Evolutionary conservation across 2,888 invertebrate genomes (phyloP).

Genomic region (Branchinecta sandiegonensis): DNA sequence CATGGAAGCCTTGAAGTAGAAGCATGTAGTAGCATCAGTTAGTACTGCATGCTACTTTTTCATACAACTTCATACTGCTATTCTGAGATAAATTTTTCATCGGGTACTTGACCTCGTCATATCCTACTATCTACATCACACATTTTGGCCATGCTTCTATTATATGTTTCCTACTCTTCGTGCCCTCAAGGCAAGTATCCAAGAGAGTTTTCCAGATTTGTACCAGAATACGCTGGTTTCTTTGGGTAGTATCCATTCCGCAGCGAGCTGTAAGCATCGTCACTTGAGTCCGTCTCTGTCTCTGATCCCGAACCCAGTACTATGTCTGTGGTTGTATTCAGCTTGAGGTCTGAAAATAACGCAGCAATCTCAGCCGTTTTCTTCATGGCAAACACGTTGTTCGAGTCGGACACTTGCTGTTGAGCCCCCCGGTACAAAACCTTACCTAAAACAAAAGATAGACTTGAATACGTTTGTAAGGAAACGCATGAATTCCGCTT

Average conservation of each 20-base stretch:
- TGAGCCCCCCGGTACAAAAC: slow-evolving; percentile 27
- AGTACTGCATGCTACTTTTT: no score
- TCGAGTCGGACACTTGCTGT: slow-evolving; percentile 25
- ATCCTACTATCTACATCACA: no score
- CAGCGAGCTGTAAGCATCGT: slow-evolving; percentile 26
- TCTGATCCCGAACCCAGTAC: slow-evolving; percentile 24
- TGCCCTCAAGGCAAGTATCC: slow-evolving; percentile 45
- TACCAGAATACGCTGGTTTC: slow-evolving; percentile 31
- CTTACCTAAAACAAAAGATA: slow-evolving; percentile 10
- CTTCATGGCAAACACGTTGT: slow-evolving; percentile 63
- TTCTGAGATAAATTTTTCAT: no score
- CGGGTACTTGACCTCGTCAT: no score
- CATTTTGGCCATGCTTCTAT: no score
- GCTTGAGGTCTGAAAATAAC: slow-evolving; percentile 52
- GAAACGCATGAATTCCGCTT: no score
- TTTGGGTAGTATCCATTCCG: slow-evolving; percentile 26
- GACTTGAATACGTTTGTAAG: neutral
- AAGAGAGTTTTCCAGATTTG: slow-evolving; percentile 47
- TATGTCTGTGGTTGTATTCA: slow-evolving; percentile 31
- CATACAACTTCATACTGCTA: no score
- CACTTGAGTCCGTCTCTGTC: slow-evolving; percentile 21
- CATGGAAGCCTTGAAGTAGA: no score
- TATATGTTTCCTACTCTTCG: no score
- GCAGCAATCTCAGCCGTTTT: slow-evolving; percentile 80
- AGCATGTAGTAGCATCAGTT: no score